Evolutionary conservation across 2,797 vertebrate genomes (phyloP).

Genomic region (Chrysocyon brachyurus): DNA sequence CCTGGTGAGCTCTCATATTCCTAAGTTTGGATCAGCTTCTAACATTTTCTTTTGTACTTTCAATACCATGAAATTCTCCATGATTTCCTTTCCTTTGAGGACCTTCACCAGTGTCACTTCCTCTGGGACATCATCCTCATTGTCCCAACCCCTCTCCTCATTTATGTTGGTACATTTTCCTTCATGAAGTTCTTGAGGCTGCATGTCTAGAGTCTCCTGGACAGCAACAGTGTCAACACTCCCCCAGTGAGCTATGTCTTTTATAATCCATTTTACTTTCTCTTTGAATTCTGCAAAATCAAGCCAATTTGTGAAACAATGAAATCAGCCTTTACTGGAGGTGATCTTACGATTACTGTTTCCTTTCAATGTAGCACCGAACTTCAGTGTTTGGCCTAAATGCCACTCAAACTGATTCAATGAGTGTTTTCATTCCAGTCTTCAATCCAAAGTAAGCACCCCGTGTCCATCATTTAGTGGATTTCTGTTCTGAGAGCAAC

Average conservation of each 20-base stretch:
- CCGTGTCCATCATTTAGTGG: not conserved
- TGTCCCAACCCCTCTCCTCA: not conserved
- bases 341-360: not conserved
- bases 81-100: not conserved
- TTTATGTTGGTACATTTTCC: not conserved
- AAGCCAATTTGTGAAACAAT: conserved; percentile 8
- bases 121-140: not conserved
- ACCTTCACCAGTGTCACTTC: not conserved
- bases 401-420: not conserved
- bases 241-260: not conserved
- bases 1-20: not conserved
- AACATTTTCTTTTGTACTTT: not conserved
- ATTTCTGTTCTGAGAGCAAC: not conserved
- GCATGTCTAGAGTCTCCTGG: not conserved
- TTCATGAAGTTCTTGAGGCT: not conserved
- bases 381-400: not conserved
- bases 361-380: not conserved
- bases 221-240: not conserved
- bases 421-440: not conserved
- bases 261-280: not conserved
- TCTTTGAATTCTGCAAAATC: conserved; percentile 21
- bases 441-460: not conserved
- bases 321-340: not conserved
- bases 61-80: not conserved
- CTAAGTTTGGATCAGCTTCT: not conserved